Base-by-base conservation (phyloP, 1,140 invertebrate genomes). In the Tetragnatha versicolor region DNA sequence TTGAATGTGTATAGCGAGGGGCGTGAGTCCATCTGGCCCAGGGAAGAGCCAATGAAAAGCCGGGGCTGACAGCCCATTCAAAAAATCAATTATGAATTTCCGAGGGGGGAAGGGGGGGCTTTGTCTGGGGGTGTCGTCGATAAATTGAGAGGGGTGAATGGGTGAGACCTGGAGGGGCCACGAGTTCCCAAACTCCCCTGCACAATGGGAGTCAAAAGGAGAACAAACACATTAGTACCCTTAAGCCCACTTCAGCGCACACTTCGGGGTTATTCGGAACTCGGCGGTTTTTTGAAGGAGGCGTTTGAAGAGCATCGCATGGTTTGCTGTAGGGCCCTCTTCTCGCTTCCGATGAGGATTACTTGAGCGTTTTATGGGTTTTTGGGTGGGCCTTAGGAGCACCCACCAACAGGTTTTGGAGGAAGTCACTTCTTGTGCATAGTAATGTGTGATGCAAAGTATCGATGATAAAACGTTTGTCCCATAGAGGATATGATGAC, bases 21-120 rank as follows among this genome's bases (percentile, higher is more conserved):
- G 72, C 72, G 72, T 76, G 72, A 76, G 72, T 63, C 55, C 72
- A 76, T 76, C 72, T 76, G 72, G 47, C 58, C 72, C 60, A n/a
- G 47, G 72, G 63, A 76, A 65, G 72, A 35, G 45, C 72, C 72
- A 61, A 63, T 76, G 69, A 58, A 72, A 72, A 33, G 53, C 37
- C 66, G 37, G 45, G 69, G 29, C 66, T 17, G 53, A n/a, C n/a
- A n/a, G 35, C 55, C 55, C 58, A 49, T 76, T 76, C 72, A 76
- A 27, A 73, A 60, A 45, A 37, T n/a, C 35, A 76, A 76, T 76
- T 76, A 76, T 76, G 72, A 76, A 76, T 76, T 76, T 76, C 58
- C 27, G 72, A 76, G 53, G 53, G 51, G 69, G 31, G 66, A 53
- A 39, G 27, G 27, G 39, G 39, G 22, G 33, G 33, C n/a, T 9